Evolutionary conservation across 2,888 invertebrate species (phyloP).

Genomic region (Tholera decimalis): DNA sequence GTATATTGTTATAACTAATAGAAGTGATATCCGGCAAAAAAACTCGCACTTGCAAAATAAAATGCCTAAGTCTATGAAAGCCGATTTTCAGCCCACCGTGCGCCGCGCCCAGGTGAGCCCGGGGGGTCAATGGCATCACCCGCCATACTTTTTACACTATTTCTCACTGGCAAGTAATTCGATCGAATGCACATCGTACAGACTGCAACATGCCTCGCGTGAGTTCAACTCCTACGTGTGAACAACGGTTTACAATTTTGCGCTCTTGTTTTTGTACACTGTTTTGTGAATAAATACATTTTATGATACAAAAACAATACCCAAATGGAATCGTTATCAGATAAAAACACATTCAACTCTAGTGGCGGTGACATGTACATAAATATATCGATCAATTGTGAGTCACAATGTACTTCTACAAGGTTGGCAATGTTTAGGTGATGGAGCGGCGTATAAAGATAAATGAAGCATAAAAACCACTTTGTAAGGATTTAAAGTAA

Average conservation of each 20-base stretch:
- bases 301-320: constrained; percentile 34
- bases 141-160: constrained; percentile 68
- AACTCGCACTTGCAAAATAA: too few relatives aligned
- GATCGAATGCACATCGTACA: constrained; percentile 63
- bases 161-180: constrained; percentile 69
- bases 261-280: constrained; percentile 15
- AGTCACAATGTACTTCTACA: constrained; percentile 48
- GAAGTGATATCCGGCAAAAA: too few relatives aligned
- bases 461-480: constrained; percentile 19
- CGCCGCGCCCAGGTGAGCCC: constrained; percentile 62
- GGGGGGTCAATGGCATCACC: constrained; percentile 76
- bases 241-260: constrained; percentile 19
- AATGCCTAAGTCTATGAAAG: too few relatives aligned
- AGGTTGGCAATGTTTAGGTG: constrained; percentile 49
- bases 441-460: constrained; percentile 9
- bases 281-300: constrained; percentile 20
- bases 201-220: constrained; percentile 43
- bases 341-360: constrained; percentile 52
- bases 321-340: constrained; percentile 50
- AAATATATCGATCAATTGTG: constrained; percentile 52
- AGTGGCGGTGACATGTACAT: constrained; percentile 33
- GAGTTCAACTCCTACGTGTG: constrained; percentile 15
- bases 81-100: too few relatives aligned
- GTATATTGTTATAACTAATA: too few relatives aligned
- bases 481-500: constrained; percentile 22